Evolutionary conservation across 2,888 invertebrate genomes (phyloP).

Genomic region (Therioaphis trifolii): DNA sequence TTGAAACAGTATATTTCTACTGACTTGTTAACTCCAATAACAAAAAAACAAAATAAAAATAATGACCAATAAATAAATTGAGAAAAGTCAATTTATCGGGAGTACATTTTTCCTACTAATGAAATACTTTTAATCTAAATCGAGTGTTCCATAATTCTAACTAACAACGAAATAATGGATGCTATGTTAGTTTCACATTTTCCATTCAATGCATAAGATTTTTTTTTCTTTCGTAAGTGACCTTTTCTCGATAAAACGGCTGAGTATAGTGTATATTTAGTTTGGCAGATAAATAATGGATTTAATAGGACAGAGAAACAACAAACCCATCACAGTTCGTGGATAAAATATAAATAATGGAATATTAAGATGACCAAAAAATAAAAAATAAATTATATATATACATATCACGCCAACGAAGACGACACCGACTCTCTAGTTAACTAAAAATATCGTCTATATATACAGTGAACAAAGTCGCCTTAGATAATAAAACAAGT

Average conservation of each 20-base stretch:
- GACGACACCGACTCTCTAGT: background rate
- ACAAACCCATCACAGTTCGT: constrained; percentile 10
- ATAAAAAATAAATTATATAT: background rate
- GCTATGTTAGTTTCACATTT: constrained; percentile 29
- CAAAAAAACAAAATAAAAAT: too few species aligned
- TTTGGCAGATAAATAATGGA: constrained; percentile 30
- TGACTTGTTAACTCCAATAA: constrained; percentile 1
- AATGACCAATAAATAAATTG: too few species aligned
- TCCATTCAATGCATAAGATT: constrained; percentile 32
- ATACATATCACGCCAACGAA: constrained; percentile 1
- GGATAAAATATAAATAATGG: constrained; percentile 54
- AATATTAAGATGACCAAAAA: constrained; percentile 28
- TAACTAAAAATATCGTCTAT: constrained; percentile 32
- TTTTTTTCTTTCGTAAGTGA: background rate
- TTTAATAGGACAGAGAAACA: background rate
- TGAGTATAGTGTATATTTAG: constrained; percentile 12
- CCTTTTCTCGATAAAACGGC: constrained; percentile 28
- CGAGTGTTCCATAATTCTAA: background rate
- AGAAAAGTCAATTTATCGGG: background rate
- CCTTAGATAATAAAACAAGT: background rate
- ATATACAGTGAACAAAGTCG: constrained; percentile 2
- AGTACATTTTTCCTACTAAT: background rate
- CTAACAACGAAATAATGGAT: background rate
- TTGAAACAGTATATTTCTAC: constrained; percentile 12
- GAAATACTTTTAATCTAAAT: background rate